phyloP scores from a whole-genome alignment of 2,797 vertebrate species.

The Chaenodraco wilsoni region DNA sequence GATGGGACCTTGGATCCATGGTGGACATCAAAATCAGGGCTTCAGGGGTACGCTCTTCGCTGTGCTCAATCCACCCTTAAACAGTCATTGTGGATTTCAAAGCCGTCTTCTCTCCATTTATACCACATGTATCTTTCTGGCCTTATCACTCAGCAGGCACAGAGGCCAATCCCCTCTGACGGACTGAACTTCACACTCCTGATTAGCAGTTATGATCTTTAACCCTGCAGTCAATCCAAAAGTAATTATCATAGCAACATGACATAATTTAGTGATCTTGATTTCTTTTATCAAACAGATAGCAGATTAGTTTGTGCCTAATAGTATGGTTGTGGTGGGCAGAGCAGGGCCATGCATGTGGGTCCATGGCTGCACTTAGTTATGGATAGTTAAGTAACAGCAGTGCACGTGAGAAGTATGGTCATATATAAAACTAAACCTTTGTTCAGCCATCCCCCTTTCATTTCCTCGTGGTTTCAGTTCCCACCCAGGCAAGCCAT shows the following conservation, averaged over 20 bases:
- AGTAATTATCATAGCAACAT: constrained; percentile 15
- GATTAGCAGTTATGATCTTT: constrained; percentile 63
- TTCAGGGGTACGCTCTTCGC: background rate
- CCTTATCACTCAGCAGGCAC: constrained; percentile 23
- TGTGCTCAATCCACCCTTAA: constrained; percentile 6
- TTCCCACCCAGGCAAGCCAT: constrained; percentile 36
- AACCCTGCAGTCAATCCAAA: constrained; percentile 31
- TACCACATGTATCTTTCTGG: constrained; percentile 19
- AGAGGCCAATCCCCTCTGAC: constrained; percentile 24
- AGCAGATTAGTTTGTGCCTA: background rate
- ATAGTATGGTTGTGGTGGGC: background rate
- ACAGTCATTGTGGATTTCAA: too few relatives aligned
- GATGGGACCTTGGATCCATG: constrained; percentile 18
- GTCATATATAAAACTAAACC: background rate
- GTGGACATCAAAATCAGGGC: constrained; percentile 1
- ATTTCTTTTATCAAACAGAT: constrained; percentile 24
- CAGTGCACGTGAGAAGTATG: constrained; percentile 1
- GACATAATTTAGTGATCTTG: constrained; percentile 13
- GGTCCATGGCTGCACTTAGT: background rate
- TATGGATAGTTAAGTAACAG: constrained; percentile 13
- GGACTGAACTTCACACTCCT: constrained; percentile 63
- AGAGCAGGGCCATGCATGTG: background rate
- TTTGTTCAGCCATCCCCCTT: constrained; percentile 15
- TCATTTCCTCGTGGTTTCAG: constrained; percentile 37
- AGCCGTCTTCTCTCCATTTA: constrained; percentile 32